A percentile compares a stretch with the other conserved stretches of the same genome.
These are phyloP conservation scores for Cacatua alba DNA, from an alignment of 2,113 vertebrate genomes.

Conservation along the genomic window DNA sequence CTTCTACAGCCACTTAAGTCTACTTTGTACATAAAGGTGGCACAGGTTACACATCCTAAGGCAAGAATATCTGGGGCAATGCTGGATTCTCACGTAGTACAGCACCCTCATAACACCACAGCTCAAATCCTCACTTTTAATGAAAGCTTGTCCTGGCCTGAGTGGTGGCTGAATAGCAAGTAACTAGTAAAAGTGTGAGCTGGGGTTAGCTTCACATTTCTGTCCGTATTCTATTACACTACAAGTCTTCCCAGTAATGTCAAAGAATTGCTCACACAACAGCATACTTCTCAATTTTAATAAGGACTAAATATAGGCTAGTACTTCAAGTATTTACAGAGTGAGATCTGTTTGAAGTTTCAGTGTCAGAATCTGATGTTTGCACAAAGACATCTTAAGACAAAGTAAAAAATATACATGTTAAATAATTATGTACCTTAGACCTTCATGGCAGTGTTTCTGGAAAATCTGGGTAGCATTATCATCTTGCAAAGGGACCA, in stretches of 20 bases:
- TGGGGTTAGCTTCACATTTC: neutral
- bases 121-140: neutral
- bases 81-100: neutral
- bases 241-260: neutral
- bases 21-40: neutral
- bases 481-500: neutral
- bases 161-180: neutral
- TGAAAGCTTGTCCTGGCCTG: neutral
- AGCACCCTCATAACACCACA: neutral
- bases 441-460: neutral
- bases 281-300: constrained; percentile 44
- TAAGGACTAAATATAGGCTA: constrained; percentile 52
- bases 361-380: neutral
- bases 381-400: constrained; percentile 41
- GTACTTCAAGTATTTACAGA: constrained; percentile 26
- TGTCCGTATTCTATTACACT: constrained; percentile 3
- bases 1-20: neutral
- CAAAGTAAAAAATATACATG: constrained; percentile 27
- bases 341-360: neutral
- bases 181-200: neutral
- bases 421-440: neutral
- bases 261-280: constrained; percentile 33
- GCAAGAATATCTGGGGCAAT: neutral
- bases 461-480: neutral
- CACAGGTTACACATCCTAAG: neutral